phyloP scores from a whole-genome alignment of 2,113 vertebrate species.

The Hippocampus abdominalis region DNA sequence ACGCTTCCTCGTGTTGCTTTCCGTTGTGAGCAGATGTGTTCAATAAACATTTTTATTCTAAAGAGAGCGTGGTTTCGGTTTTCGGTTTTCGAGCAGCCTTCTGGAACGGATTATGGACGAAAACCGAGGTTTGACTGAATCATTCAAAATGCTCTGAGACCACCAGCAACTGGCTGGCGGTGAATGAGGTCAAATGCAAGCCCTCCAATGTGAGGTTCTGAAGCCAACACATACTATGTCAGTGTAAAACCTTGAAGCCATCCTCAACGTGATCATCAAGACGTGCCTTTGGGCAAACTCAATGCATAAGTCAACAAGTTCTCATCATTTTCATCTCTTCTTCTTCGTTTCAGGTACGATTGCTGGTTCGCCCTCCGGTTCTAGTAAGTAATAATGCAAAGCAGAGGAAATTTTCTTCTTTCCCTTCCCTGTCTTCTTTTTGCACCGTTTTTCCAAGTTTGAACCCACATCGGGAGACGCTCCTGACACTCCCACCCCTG shows the following conservation, averaged over 20 bases:
- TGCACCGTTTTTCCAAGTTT: slow-evolving; percentile 34
- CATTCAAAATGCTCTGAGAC: too few relatives aligned
- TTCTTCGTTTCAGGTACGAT: slow-evolving; percentile 70
- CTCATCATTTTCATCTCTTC: slow-evolving; percentile 51
- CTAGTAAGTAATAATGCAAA: slow-evolving; percentile 71
- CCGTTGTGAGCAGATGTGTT: too few relatives aligned
- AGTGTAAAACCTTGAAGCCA: slow-evolving; percentile 29
- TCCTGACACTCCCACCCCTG: slow-evolving; percentile 38
- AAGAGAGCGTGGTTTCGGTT: too few relatives aligned
- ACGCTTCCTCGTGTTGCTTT: too few relatives aligned
- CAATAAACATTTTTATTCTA: too few relatives aligned
- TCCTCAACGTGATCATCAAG: slow-evolving; percentile 56
- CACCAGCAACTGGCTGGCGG: too few relatives aligned
- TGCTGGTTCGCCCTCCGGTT: slow-evolving; percentile 73
- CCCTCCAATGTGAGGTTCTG: not conserved
- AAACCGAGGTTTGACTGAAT: too few relatives aligned
- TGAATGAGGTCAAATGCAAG: too few relatives aligned
- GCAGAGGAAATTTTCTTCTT: slow-evolving; percentile 14
- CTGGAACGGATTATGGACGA: too few relatives aligned
- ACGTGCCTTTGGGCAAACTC: slow-evolving; percentile 59
- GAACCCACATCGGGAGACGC: slow-evolving; percentile 32
- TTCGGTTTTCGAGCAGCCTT: too few relatives aligned
- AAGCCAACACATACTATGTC: slow-evolving; percentile 29
- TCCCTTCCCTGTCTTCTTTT: slow-evolving; percentile 24
- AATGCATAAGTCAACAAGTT: slow-evolving; percentile 64